Percentiles rank a stretch among this genome's conserved stretches.
Evolutionary conservation across 2,797 vertebrate genomes (phyloP).

Genomic region (Lemur catta): DNA sequence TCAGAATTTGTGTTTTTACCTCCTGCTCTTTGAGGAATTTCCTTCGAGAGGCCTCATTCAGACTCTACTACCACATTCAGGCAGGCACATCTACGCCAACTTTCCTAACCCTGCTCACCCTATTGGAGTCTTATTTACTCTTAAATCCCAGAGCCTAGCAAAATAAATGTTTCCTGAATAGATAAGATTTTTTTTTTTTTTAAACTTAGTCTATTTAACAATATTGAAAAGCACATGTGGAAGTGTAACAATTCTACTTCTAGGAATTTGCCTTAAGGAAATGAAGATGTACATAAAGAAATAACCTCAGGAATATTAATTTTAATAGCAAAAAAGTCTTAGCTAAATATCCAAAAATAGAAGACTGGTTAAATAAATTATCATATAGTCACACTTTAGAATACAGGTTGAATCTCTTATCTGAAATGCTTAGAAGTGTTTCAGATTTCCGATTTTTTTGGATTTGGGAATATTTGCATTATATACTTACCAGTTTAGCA

Average conservation of each 20-base stretch:
- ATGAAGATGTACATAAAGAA: background rate
- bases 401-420: background rate
- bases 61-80: background rate
- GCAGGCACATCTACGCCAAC: background rate
- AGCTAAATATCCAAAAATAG: background rate
- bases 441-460: background rate
- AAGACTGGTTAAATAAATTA: background rate
- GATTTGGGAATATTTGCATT: background rate
- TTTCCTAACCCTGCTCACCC: background rate
- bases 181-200: background rate
- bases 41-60: background rate
- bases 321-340: constrained; percentile 13
- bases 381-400: background rate
- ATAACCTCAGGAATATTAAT: background rate
- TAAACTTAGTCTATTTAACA: background rate
- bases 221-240: background rate
- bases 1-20: background rate
- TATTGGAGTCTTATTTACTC: background rate
- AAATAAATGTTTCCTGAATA: background rate
- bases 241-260: background rate
- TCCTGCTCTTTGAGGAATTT: background rate
- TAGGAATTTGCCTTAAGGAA: background rate
- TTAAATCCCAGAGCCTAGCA: background rate
- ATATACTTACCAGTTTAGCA: background rate
- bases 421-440: background rate